These are phyloP conservation scores for Hypsibius dujardini DNA, from an alignment of 1,140 invertebrate genomes.

Conservation along the genomic window DNA sequence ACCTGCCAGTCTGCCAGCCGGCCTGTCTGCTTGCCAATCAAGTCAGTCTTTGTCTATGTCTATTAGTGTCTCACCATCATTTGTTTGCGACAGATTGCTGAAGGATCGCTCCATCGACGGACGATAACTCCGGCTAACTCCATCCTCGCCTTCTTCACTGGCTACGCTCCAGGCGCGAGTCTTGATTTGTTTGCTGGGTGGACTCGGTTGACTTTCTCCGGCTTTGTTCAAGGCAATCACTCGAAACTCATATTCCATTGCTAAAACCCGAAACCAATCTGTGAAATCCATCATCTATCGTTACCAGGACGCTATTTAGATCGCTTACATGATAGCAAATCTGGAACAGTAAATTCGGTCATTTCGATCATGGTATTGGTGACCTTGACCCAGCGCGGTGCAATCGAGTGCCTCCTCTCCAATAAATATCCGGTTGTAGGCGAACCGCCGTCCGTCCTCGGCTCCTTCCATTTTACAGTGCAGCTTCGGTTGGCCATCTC, in stretches of 20 bases:
- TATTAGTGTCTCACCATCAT: conserved; percentile 2
- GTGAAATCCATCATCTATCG: too few relatives aligned
- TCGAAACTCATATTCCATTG: conserved; percentile 78
- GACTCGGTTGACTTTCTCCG: conserved; percentile 75
- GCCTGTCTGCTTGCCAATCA: background rate
- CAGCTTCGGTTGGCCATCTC: conserved; percentile 48
- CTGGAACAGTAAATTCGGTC: conserved; percentile 49
- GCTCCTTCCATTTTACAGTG: conserved; percentile 62
- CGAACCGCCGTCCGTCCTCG: conserved; percentile 73
- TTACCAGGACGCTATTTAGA: conserved; percentile 29
- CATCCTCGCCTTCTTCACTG: conserved; percentile 12
- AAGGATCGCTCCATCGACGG: conserved; percentile 11
- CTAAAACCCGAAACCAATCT: conserved; percentile 19
- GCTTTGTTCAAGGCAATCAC: conserved; percentile 90
- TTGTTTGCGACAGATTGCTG: background rate
- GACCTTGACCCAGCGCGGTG: conserved; percentile 71
- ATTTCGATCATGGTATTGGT: conserved; percentile 84
- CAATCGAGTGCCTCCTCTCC: conserved; percentile 76
- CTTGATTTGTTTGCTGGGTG: conserved; percentile 53
- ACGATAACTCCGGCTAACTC: background rate
- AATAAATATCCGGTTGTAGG: conserved; percentile 80
- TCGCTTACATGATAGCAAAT: conserved; percentile 28
- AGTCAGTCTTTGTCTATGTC: background rate
- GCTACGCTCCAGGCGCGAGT: conserved; percentile 14
- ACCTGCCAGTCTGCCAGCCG: background rate